Conservation (phyloP, 2,113 vertebrate species). For the Callionymus lyra region DNA sequence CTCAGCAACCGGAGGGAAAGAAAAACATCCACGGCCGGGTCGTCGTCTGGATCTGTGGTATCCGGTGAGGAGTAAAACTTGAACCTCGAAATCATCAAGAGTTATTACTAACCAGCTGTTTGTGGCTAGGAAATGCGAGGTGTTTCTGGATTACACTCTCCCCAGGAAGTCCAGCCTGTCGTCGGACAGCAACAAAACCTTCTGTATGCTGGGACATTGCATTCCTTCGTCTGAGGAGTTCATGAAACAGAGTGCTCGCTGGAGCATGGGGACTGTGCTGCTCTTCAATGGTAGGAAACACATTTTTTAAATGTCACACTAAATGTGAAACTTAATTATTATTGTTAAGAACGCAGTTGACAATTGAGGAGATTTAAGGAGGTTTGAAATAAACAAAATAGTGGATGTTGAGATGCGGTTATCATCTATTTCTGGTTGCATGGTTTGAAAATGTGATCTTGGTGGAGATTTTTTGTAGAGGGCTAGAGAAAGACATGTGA, state of each 20-base stretch:
- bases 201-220: constrained; percentile 89
- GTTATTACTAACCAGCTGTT: background rate
- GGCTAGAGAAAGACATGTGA: no score
- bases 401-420: no score
- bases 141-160: constrained; percentile 82
- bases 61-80: constrained; percentile 71
- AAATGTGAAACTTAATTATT: no score
- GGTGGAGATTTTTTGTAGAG: no score
- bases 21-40: constrained; percentile 81
- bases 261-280: constrained; percentile 79
- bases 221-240: constrained; percentile 70
- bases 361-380: no score
- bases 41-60: constrained; percentile 83
- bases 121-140: constrained; percentile 76
- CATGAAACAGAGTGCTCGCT: constrained; percentile 62
- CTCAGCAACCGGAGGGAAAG: constrained; percentile 84
- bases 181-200: constrained; percentile 93
- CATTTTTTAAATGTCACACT: background rate
- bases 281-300: constrained; percentile 51
- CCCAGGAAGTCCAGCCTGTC: constrained; percentile 88
- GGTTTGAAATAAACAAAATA: no score
- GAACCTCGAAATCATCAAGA: background rate
- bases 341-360: no score
- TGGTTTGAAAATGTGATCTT: no score
- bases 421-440: no score